phyloP scores from a whole-genome alignment of 1,140 invertebrate species.

The Oppia nitens region DNA sequence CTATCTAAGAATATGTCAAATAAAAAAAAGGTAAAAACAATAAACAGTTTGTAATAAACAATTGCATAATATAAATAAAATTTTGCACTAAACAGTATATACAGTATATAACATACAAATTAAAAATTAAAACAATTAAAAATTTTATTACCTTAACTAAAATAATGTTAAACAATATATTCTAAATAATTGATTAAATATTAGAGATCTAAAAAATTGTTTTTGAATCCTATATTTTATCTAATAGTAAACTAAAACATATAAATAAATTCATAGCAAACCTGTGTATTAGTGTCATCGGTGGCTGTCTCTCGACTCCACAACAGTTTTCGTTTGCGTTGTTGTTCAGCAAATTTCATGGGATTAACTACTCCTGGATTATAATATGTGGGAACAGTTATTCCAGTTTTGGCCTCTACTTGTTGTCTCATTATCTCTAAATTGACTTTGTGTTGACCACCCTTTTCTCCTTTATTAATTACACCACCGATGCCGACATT shows the following conservation, averaged over 20 bases:
- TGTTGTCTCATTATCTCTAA: not conserved
- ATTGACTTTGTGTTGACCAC: too few species aligned
- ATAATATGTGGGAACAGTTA: slow-evolving; percentile 44
- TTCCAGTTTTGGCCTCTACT: not conserved
- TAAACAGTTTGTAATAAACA: too few species aligned
- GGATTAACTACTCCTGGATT: slow-evolving; percentile 60
- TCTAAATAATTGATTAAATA: not conserved
- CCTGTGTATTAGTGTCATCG: too few species aligned
- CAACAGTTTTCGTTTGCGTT: slow-evolving; percentile 71
- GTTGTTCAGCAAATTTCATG: slow-evolving; percentile 65
- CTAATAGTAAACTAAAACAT: not conserved
- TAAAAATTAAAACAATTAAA: not conserved
- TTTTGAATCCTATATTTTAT: not conserved
- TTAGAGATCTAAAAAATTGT: not conserved
- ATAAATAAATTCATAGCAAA: too few species aligned
- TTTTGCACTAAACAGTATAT: too few species aligned
- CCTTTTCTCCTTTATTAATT: too few species aligned
- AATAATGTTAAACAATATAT: not conserved
- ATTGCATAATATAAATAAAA: too few species aligned
- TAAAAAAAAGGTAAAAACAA: too few species aligned
- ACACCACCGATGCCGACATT: too few species aligned
- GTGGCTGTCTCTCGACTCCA: slow-evolving; percentile 52
- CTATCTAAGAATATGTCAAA: too few species aligned
- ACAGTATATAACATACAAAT: too few species aligned
- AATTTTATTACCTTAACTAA: not conserved